Evolutionary conservation across 2,113 vertebrate genomes (phyloP).

Genomic region (Pterophyllum scalare): DNA sequence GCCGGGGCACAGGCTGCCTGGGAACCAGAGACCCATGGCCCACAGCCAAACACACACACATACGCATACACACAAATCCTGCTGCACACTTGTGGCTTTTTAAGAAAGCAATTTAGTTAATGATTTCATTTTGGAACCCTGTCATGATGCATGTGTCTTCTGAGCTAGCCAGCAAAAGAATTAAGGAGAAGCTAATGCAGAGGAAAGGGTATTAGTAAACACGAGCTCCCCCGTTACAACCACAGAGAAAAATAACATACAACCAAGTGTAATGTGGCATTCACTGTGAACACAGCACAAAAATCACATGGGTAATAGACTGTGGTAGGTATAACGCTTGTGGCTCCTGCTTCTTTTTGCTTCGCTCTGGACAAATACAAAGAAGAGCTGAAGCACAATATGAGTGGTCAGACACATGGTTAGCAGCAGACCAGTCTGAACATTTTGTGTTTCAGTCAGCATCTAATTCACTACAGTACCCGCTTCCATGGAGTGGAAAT

Average conservation of each 20-base stretch:
- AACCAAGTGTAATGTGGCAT: conserved; percentile 34
- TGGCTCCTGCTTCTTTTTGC: conserved; percentile 12
- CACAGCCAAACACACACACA: conserved; percentile 74
- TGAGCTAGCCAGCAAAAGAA: conserved; percentile 58
- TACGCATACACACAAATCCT: conserved; percentile 70
- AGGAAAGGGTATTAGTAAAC: conserved; percentile 72
- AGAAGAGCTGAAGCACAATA: conserved; percentile 43
- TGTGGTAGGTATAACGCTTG: conserved; percentile 25
- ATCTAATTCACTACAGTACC: conserved; percentile 74
- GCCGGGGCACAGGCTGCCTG: conserved; percentile 71
- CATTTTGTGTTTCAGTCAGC: conserved; percentile 79
- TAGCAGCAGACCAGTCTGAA: conserved; percentile 56
- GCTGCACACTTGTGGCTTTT: conserved; percentile 78
- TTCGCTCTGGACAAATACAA: conserved; percentile 25
- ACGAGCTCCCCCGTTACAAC: conserved; percentile 40
- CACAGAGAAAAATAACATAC: conserved; percentile 51
- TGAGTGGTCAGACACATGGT: conserved; percentile 59
- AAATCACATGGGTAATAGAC: conserved; percentile 37
- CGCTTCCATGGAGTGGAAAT: conserved; percentile 61
- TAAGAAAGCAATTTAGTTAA: conserved; percentile 83
- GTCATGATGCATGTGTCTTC: conserved; percentile 73
- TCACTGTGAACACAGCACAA: conserved; percentile 42
- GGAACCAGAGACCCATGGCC: conserved; percentile 77
- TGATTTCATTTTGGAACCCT: conserved; percentile 82
- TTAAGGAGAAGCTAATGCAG: conserved; percentile 39